Base-by-base conservation (phyloP, 1,140 invertebrate species). In the Babylonia areolata region DNA sequence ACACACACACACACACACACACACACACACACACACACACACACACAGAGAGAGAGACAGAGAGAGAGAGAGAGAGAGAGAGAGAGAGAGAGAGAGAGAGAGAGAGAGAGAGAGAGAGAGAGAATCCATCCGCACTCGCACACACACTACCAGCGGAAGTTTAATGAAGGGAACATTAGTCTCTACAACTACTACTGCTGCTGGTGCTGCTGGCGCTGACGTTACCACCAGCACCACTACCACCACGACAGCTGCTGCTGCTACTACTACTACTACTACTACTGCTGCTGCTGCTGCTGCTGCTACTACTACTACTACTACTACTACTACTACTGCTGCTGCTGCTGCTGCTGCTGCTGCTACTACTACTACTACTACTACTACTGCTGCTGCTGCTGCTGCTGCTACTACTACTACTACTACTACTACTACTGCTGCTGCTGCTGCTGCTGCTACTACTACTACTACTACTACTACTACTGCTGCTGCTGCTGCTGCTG, bases 371-470 rank as follows among this genome's bases (percentile, higher is more conserved):
- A 85, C 85, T 85, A 35, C 81, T 85, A 86, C 85, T 85, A 86
- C 85, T 86, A 86, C 85, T 87, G 87, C 40, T 87, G 87, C 84
- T 86, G 87, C 85, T 87, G 64, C 85, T 87, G 64, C 85, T 86
- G 64, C 85, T 86, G 73, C 85, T 87, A 86, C 86, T 87, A 87
- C 86, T 87, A 87, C 85, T 80, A 87, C 86, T 87, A 87, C 86
- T 81, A 87, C 85, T 87, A 87, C 85, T 87, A 87, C 85, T 87
- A 87, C 86, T 81, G 87, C 86, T 87, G 87, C 85, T 87, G 87
- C 85, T 87, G 87, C 86, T 87, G 87, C 86, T 2, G 78, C 85
- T 46, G 78, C 69, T 87, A 9, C 86, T 80, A 81, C 86, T 82
- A 81, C 86, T 40, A 87, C 85, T 9, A 87, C n/a, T n/a, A 81